A percentile compares a stretch with the other conserved stretches of the same genome.
Conservation (phyloP, 1,140 invertebrate genomes). For the Bombus balteatus region DNA sequence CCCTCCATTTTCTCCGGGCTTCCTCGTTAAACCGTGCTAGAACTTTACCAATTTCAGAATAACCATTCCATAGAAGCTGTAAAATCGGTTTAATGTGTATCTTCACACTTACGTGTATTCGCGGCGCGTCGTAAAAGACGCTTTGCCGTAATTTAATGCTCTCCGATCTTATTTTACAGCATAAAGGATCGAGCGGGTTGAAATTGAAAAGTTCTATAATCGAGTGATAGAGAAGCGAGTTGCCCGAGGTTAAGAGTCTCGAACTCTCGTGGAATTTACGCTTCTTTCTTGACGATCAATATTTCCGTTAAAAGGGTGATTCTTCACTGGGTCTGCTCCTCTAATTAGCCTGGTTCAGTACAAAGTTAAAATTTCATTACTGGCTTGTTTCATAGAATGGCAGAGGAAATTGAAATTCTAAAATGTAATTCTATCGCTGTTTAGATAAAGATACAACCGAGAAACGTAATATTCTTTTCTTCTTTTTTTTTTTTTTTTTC, state of each 20-base stretch:
- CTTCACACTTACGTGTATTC: background rate
- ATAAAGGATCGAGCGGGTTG: background rate
- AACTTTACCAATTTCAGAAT: slow-evolving; percentile 20
- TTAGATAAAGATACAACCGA: background rate
- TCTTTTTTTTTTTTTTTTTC: too few species aligned
- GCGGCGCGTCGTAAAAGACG: background rate
- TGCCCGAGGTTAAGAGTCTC: background rate
- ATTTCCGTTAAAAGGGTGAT: background rate
- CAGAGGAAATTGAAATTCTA: background rate
- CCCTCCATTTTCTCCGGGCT: background rate
- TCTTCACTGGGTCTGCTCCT: background rate
- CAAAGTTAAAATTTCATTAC: background rate
- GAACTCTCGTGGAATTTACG: background rate
- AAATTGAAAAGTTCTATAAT: slow-evolving; percentile 19
- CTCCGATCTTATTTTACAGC: background rate
- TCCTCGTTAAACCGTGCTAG: too few species aligned
- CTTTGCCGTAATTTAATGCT: slow-evolving; percentile 9
- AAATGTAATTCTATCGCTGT: background rate
- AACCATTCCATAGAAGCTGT: background rate
- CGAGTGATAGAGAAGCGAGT: background rate
- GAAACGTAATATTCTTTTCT: background rate
- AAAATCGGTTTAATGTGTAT: slow-evolving; percentile 19
- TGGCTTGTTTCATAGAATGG: background rate
- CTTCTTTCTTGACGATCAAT: background rate
- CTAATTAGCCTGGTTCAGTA: background rate